Base-by-base conservation (phyloP, 1,140 invertebrate species). In the Aphelenchoides besseyi region DNA sequence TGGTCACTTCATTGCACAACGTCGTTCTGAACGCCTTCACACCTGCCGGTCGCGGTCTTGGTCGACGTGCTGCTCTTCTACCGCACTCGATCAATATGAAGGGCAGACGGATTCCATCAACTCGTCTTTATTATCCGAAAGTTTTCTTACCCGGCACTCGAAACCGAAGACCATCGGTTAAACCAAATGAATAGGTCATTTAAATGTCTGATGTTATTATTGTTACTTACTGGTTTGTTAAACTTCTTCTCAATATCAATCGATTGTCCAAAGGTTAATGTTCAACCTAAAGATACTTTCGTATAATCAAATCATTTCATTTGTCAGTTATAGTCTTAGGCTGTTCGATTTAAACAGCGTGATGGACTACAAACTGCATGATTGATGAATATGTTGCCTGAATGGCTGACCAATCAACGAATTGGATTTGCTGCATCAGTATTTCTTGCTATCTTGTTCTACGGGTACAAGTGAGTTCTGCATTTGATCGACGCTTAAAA, bases 41-140 rank as follows among this genome's bases (percentile, higher is more conserved):
- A 23, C 76, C 76, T 2, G 72, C 28, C 29, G 76, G 69, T 2
- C 71, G 72, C 28, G 76, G 76, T n/a, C 35, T 78, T 29, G 2
- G 29, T 18, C 32, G 37, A 8, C 53, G 59, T n/a, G 55, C 69
- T 18, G 74, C 76, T n/a, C 23, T 78, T n/a, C 59, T 78, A 26
- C 78, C 72, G 18, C 69, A 63, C 57, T 61, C 78, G 1, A 53
- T 73, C 16, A 26, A 69, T 0, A 52, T 78, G 32, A 79, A 69
- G 29, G 76, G 78, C 16, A 29, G 36, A 37, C 63, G 64, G 48
- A 62, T 81, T 26, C 61, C 59, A 9, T 74, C 74, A 54, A 71
- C 78, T 12, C 32, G 26, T 12, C 12, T 32, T 12, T 66, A 36
- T 35, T n/a, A 23, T 1, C 48, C 16, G 32, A 66, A 66, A 32